Conservation (phyloP, 2,888 invertebrate species). For the Nowickia ferox region DNA sequence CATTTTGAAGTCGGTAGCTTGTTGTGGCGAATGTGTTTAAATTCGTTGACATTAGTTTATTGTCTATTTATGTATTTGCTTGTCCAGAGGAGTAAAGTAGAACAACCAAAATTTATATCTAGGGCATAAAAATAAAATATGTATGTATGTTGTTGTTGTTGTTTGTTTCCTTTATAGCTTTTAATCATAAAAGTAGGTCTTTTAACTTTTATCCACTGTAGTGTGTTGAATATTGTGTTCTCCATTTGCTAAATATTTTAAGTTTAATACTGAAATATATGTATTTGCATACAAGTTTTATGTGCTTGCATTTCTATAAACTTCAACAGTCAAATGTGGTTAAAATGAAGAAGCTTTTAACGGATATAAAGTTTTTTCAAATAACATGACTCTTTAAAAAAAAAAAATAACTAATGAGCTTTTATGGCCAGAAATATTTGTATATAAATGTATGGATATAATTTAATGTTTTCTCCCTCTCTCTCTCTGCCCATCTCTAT, state of each 20-base stretch:
- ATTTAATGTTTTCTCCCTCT: no score
- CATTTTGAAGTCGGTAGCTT: no score
- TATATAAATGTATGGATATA: no score
- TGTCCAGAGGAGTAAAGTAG: neutral
- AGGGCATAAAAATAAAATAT: constrained; percentile 27
- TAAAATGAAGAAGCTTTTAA: no score
- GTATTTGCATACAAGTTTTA: neutral
- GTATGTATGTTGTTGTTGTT: neutral
- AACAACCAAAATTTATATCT: constrained; percentile 22
- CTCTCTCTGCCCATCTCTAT: no score
- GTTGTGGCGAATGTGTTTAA: no score
- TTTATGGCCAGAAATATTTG: no score
- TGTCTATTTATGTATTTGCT: neutral
- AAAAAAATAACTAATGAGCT: no score
- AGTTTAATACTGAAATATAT: constrained; percentile 35
- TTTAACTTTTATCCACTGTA: constrained; percentile 37
- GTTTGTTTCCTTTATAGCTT: neutral
- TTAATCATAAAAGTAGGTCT: constrained; percentile 44
- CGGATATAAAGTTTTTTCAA: no score
- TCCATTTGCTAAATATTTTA: constrained; percentile 34
- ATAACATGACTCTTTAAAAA: no score
- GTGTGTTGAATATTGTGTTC: constrained; percentile 16
- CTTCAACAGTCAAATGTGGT: neutral
- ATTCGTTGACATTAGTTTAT: neutral
- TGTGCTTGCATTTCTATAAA: neutral